phyloP scores from a whole-genome alignment of 2,113 vertebrate genomes.

The Datnioides undecimradiatus region DNA sequence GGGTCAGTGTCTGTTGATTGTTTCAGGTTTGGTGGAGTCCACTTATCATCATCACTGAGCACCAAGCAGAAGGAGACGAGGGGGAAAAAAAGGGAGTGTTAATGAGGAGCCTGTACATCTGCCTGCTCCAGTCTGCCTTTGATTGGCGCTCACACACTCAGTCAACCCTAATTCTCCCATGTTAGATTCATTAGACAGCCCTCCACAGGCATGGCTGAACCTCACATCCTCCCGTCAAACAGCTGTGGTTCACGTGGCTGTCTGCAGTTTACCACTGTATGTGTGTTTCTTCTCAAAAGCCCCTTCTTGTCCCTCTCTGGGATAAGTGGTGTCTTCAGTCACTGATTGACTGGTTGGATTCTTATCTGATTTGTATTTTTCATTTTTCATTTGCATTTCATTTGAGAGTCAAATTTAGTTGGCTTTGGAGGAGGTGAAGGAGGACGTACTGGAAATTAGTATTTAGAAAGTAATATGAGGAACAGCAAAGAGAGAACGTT shows the following conservation, averaged over 20 bases:
- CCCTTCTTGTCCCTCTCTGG: slow-evolving; percentile 3
- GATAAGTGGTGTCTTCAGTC: slow-evolving; percentile 22
- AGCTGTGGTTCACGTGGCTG: slow-evolving; percentile 42
- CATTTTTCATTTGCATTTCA: slow-evolving; percentile 72
- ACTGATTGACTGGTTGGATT: slow-evolving; percentile 53
- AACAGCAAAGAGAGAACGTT: slow-evolving; percentile 1
- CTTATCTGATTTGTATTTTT: slow-evolving; percentile 61
- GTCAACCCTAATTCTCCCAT: slow-evolving; percentile 47
- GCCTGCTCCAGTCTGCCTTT: slow-evolving; percentile 47
- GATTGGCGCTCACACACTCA: slow-evolving; percentile 62
- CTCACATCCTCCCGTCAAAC: slow-evolving; percentile 49
- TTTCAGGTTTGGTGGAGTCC: slow-evolving; percentile 32
- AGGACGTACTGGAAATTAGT: slow-evolving; percentile 2
- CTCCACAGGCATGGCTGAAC: slow-evolving; percentile 13
- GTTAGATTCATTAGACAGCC: slow-evolving; percentile 59
- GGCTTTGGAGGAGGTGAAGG: slow-evolving; percentile 20
- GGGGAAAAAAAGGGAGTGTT: slow-evolving; percentile 23
- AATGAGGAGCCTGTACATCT: slow-evolving; percentile 68
- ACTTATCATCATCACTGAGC: slow-evolving; percentile 46
- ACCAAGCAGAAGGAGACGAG: slow-evolving; percentile 31
- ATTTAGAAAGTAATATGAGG: slow-evolving; percentile 15
- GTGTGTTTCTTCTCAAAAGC: slow-evolving; percentile 19
- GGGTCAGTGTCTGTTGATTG: slow-evolving; percentile 28
- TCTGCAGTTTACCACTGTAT: not conserved
- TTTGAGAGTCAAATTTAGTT: slow-evolving; percentile 67